phyloP scores from a whole-genome alignment of 23 tunicate species.

The Botrylloides violaceus region DNA sequence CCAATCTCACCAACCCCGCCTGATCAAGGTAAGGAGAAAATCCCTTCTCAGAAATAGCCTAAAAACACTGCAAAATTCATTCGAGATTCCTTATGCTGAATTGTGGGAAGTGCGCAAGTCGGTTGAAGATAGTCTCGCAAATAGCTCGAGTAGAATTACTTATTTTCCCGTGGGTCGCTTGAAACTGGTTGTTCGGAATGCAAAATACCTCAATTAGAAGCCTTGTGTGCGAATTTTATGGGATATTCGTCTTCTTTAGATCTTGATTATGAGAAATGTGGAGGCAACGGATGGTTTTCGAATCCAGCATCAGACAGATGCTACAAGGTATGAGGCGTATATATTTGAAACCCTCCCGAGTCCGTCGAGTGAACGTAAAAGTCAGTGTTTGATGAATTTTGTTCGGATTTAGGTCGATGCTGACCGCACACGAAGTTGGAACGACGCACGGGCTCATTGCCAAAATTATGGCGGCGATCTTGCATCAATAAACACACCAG shows the following conservation, averaged over 20 bases:
- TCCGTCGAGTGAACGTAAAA: no score
- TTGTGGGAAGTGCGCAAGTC: no score
- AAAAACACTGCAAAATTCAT: no score
- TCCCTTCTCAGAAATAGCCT: no score
- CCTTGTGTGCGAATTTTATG: not conserved
- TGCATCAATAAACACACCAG: constrained; percentile 64
- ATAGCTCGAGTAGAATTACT: not conserved
- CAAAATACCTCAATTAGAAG: not conserved
- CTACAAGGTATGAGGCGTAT: constrained; percentile 40
- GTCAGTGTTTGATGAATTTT: not conserved
- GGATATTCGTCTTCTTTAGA: not conserved
- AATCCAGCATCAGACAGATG: constrained; percentile 60
- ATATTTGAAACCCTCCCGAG: no score
- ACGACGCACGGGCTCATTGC: constrained; percentile 56
- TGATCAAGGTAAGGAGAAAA: not conserved
- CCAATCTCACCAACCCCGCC: constrained; percentile 18
- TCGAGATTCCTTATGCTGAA: no score
- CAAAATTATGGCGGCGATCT: constrained; percentile 63
- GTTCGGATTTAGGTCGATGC: constrained; percentile 39
- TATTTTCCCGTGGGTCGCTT: not conserved
- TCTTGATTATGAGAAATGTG: constrained; percentile 76
- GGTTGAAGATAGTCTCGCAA: no score
- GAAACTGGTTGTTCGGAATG: not conserved
- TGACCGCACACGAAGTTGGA: constrained; percentile 51
- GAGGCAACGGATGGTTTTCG: constrained; percentile 81